A percentile compares a stretch with the other conserved stretches of the same genome.
Conservation (phyloP, 2,113 vertebrate genomes). For the Rhinoptilus africanus region DNA sequence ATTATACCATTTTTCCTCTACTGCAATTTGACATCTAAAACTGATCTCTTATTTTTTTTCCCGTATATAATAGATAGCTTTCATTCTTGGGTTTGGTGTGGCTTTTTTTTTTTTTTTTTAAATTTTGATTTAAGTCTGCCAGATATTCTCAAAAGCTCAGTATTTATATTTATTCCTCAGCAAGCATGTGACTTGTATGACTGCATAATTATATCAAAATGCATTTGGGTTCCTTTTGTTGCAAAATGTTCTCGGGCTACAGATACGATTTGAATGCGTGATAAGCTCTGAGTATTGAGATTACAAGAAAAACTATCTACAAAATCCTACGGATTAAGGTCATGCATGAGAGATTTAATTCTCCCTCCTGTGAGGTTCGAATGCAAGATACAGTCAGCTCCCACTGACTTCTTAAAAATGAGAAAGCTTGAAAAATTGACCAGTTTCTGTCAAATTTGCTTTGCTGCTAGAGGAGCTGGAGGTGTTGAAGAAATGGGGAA, state of each 20-base stretch:
- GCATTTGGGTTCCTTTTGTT: constrained; percentile 12
- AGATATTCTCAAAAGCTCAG: not conserved
- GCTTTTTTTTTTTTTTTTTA: not conserved
- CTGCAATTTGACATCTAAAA: not conserved
- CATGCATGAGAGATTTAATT: constrained; percentile 27
- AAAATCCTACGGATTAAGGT: constrained; percentile 43
- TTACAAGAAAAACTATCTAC: constrained; percentile 16
- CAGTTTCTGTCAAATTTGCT: constrained; percentile 12
- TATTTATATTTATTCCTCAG: constrained; percentile 41
- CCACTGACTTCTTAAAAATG: constrained; percentile 35
- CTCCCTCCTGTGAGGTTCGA: constrained; percentile 10
- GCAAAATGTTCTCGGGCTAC: constrained; percentile 11
- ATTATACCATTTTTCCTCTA: not conserved
- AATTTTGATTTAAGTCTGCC: not conserved
- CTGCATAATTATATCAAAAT: constrained; percentile 26
- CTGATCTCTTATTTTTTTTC: not conserved
- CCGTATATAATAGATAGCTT: not conserved
- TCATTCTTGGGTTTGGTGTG: not conserved
- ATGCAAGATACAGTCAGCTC: constrained; percentile 1
- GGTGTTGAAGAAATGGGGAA: not conserved
- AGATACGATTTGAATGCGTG: not conserved
- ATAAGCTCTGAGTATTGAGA: not conserved
- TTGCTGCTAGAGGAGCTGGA: not conserved
- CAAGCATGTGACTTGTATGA: not conserved
- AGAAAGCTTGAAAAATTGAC: constrained; percentile 34